Conservation (phyloP, 2,113 vertebrate species). For the Alexandromys fortis region DNA sequence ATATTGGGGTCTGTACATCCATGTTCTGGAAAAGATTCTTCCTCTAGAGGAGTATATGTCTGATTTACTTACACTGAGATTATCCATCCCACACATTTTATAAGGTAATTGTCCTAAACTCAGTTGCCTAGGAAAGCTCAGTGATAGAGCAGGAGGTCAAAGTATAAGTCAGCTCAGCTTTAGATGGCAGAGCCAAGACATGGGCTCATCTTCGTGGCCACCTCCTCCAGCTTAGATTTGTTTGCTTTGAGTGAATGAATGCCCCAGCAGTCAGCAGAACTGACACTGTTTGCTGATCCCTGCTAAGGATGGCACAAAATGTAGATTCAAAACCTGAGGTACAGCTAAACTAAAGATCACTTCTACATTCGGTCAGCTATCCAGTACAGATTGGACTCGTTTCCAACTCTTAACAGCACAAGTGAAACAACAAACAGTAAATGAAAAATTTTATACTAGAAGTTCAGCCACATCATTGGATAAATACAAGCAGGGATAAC, state of each 20-base stretch:
- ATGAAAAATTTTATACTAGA: constrained; percentile 14
- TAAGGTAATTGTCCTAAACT: constrained; percentile 31
- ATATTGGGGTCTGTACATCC: neutral
- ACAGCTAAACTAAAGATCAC: constrained; percentile 15
- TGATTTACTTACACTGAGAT: neutral
- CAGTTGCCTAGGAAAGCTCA: neutral
- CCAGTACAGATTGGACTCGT: constrained; percentile 5
- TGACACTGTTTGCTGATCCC: neutral
- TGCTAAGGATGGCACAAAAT: neutral
- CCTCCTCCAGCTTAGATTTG: neutral
- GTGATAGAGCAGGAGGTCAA: neutral
- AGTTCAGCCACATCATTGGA: neutral
- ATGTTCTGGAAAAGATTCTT: neutral
- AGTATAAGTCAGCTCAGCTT: neutral
- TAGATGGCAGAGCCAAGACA: neutral
- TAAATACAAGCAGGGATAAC: neutral
- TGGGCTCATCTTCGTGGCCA: neutral
- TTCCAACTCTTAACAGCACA: neutral
- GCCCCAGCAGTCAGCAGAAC: neutral
- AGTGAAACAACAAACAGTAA: constrained; percentile 36
- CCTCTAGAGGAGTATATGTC: neutral
- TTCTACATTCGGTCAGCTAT: neutral
- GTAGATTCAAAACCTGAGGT: neutral
- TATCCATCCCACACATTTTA: neutral
- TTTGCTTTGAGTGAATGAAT: constrained; percentile 19